phyloP scores from a whole-genome alignment of 1,140 invertebrate species.

The Notospermus geniculatus region DNA sequence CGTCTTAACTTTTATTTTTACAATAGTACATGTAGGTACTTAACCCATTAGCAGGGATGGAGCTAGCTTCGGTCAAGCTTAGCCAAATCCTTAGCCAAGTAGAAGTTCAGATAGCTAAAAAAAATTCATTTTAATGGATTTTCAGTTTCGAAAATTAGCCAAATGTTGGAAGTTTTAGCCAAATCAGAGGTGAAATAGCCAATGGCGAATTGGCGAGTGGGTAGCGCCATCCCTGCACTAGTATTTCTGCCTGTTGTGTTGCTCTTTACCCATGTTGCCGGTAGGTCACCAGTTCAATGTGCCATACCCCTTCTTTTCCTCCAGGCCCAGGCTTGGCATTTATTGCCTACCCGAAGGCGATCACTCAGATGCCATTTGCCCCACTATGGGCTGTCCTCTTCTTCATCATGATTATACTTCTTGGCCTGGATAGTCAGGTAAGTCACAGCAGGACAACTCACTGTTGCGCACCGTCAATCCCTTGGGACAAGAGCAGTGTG shows the following conservation, averaged over 20 bases:
- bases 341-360: constrained; percentile 92
- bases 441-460: constrained; percentile 28
- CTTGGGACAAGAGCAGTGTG: too few relatives aligned
- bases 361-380: constrained; percentile 86
- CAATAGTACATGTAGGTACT: too few relatives aligned
- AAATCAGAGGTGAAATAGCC: too few relatives aligned
- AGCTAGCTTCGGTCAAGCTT: neutral
- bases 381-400: constrained; percentile 94
- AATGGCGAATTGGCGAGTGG: too few relatives aligned
- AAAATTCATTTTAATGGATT: too few relatives aligned
- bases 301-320: constrained; percentile 11
- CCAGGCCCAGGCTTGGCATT: constrained; percentile 89
- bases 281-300: neutral
- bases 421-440: constrained; percentile 85
- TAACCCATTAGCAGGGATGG: neutral
- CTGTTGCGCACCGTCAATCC: neutral
- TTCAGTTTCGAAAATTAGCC: too few relatives aligned
- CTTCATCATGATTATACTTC: constrained; percentile 92
- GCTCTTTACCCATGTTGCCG: too few relatives aligned
- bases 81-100: too few relatives aligned
- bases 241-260: too few relatives aligned
- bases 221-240: too few relatives aligned
- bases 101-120: too few relatives aligned
- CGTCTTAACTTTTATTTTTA: neutral
- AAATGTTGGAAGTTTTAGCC: too few relatives aligned